Percentiles rank a stretch among this genome's conserved stretches.
These are phyloP conservation scores for Coecobrya sp. DNA, from an alignment of 2,888 invertebrate genomes.

Conservation along the genomic window DNA sequence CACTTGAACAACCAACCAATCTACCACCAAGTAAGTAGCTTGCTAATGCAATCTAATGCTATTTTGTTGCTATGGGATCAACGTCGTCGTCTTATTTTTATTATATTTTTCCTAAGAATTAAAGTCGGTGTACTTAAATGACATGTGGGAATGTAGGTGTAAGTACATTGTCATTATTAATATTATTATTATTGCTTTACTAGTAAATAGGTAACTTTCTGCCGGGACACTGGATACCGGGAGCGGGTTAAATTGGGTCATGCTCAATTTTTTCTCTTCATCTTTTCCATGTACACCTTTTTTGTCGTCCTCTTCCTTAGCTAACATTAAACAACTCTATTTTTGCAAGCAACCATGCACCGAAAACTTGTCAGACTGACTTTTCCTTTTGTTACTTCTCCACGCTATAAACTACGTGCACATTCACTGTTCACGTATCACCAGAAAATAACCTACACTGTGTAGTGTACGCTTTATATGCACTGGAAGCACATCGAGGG, in stretches of 20 bases:
- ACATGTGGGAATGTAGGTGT: background rate
- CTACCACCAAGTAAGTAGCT: conserved; percentile 4
- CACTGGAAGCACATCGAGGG: too few relatives aligned
- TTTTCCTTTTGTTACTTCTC: background rate
- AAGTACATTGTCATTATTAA: conserved; percentile 5
- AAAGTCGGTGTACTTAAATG: background rate
- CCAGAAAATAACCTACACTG: too few relatives aligned
- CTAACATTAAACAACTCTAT: background rate
- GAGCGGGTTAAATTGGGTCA: background rate
- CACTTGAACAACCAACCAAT: conserved; percentile 11
- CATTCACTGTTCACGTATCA: too few relatives aligned
- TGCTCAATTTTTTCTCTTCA: conserved; percentile 19
- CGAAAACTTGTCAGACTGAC: background rate
- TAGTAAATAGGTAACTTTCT: background rate
- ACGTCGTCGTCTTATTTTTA: background rate
- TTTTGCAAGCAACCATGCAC: background rate
- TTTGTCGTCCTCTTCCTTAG: background rate
- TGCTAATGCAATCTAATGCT: conserved; percentile 29
- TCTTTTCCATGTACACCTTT: background rate
- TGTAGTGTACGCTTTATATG: too few relatives aligned
- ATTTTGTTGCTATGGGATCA: conserved; percentile 1
- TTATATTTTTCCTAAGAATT: background rate
- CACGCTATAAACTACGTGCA: too few relatives aligned
- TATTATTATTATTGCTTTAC: background rate
- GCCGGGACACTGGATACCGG: background rate